phyloP scores from a whole-genome alignment of 2,888 invertebrate genomes.

The Teleiodes luculella region DNA sequence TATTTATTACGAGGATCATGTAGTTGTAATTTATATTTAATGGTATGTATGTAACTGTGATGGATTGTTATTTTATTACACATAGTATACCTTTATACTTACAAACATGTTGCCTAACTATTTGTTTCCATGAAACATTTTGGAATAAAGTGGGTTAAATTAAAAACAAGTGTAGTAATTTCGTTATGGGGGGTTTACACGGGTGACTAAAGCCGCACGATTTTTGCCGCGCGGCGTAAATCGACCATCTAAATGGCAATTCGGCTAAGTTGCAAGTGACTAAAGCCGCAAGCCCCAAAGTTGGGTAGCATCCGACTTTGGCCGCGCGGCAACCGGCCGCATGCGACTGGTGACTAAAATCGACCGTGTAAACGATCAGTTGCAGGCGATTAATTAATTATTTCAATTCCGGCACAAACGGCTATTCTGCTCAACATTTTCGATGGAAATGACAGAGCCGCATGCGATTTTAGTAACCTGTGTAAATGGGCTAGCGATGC shows the following conservation, averaged over 20 bases:
- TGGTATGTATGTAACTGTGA: constrained; percentile 2
- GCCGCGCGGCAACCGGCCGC: constrained; percentile 39
- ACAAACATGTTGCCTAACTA: not conserved
- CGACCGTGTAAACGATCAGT: constrained; percentile 27
- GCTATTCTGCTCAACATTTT: constrained; percentile 35
- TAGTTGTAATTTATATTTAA: constrained; percentile 82
- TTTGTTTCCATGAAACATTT: not conserved
- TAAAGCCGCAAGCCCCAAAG: constrained; percentile 42
- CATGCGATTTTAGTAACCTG: constrained; percentile 41
- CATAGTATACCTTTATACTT: too few species aligned
- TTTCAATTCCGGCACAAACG: constrained; percentile 29
- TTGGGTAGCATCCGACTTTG: constrained; percentile 41
- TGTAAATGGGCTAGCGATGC: constrained; percentile 40
- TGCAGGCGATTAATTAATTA: constrained; percentile 22
- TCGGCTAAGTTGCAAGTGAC: constrained; percentile 36
- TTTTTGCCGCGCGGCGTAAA: constrained; percentile 3
- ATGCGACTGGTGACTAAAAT: constrained; percentile 35
- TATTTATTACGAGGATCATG: constrained; percentile 82
- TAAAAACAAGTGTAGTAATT: not conserved
- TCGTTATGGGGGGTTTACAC: constrained; percentile 28
- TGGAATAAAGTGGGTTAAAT: not conserved
- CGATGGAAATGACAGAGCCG: constrained; percentile 38
- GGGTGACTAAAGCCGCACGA: constrained; percentile 40
- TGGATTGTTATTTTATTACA: not conserved
- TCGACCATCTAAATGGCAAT: too few species aligned